These are phyloP conservation scores for Caranx ignobilis DNA, from an alignment of 2,113 vertebrate species.

Conservation along the genomic window DNA sequence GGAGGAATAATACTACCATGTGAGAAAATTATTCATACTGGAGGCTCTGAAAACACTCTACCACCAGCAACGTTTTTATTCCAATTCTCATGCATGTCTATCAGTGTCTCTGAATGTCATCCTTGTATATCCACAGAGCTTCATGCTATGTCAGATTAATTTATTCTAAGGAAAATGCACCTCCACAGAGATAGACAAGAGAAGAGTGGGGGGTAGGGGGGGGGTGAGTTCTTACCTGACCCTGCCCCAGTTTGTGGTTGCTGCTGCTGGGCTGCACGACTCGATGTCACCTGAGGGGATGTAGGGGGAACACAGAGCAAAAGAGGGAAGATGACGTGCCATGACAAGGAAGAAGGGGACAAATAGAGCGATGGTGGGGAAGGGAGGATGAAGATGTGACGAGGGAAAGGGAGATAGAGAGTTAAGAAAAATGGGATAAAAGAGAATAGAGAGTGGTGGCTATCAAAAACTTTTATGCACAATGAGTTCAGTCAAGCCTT, in stretches of 20 bases:
- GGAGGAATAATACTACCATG: neutral
- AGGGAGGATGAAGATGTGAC: neutral
- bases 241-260: conserved; percentile 78
- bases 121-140: conserved; percentile 36
- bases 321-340: neutral
- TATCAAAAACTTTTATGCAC: conserved; percentile 55
- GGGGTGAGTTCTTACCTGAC: conserved; percentile 70
- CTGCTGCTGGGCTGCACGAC: conserved; percentile 87
- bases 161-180: neutral
- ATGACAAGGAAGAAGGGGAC: conserved; percentile 19
- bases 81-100: conserved; percentile 23
- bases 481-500: conserved; percentile 58
- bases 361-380: neutral
- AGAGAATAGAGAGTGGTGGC: conserved; percentile 43
- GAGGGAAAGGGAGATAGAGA: conserved; percentile 15
- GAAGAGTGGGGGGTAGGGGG: neutral
- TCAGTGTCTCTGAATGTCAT: conserved; percentile 44
- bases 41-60: neutral
- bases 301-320: conserved; percentile 16
- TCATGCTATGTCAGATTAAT: conserved; percentile 20
- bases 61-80: conserved; percentile 18
- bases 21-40: neutral
- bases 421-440: conserved; percentile 33
- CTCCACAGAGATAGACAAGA: neutral
- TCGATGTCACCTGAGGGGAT: conserved; percentile 86